Conservation (phyloP, 2,797 vertebrate species). For the Cottoperca gobio region DNA sequence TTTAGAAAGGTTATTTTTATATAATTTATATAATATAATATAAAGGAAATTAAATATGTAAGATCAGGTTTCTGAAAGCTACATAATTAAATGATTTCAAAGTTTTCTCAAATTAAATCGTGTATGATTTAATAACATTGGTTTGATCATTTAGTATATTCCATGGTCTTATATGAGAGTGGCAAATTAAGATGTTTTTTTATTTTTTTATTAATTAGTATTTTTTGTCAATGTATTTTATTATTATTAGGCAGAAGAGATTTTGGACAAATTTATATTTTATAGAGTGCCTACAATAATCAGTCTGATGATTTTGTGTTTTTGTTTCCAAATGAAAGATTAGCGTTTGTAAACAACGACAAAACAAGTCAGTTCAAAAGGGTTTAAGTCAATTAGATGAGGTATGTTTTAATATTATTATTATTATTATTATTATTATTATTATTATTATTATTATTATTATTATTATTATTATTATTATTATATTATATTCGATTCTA, state of each 20-base stretch:
- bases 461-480: neutral
- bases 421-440: neutral
- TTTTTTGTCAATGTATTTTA: neutral
- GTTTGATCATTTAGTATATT: neutral
- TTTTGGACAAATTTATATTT: neutral
- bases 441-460: neutral
- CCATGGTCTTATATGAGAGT: neutral
- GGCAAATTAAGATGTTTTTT: neutral
- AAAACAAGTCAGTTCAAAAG: neutral
- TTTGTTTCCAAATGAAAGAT: neutral
- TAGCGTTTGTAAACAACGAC: neutral
- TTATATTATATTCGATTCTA: neutral
- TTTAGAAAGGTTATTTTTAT: conserved; percentile 6
- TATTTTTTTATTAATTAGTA: too few relatives aligned
- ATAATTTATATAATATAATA: neutral
- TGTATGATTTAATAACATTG: neutral
- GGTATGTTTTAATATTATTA: neutral
- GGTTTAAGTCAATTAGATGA: neutral
- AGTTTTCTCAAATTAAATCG: neutral
- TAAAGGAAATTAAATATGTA: neutral
- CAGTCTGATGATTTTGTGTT: neutral
- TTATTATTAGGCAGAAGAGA: neutral
- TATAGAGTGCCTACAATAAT: neutral
- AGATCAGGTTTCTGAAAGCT: neutral
- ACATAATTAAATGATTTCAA: neutral